phyloP scores from a whole-genome alignment of 2,113 vertebrate species.

The Oxyura jamaicensis region DNA sequence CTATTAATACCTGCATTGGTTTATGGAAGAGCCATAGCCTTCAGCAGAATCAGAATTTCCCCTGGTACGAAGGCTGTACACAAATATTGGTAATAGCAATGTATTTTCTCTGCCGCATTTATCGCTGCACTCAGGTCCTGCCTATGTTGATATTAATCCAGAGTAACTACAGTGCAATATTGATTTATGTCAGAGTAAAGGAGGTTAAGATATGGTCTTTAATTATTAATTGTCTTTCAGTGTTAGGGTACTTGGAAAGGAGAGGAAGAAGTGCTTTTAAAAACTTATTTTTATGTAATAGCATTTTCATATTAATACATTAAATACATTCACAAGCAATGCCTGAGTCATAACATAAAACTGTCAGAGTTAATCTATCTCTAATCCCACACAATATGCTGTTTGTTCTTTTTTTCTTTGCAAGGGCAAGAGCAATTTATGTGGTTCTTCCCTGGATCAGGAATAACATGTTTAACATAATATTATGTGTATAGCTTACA shows the following conservation, averaged over 20 bases:
- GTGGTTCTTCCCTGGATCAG: conserved; percentile 61
- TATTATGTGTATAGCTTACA: conserved; percentile 51
- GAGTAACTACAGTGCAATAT: conserved; percentile 25
- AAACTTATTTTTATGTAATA: conserved; percentile 58
- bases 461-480: conserved; percentile 64
- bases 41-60: neutral
- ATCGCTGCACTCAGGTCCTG: neutral
- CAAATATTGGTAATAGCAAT: neutral
- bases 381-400: conserved; percentile 40
- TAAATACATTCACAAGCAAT: conserved; percentile 47
- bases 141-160: neutral
- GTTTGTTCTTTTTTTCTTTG: conserved; percentile 54
- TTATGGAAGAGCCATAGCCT: neutral
- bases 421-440: conserved; percentile 23
- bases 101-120: neutral
- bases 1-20: neutral
- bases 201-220: conserved; percentile 24
- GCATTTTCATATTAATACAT: conserved; percentile 40
- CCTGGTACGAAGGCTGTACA: neutral
- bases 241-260: neutral
- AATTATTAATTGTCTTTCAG: conserved; percentile 53
- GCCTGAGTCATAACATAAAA: conserved; percentile 58
- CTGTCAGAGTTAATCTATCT: conserved; percentile 53
- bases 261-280: conserved; percentile 35
- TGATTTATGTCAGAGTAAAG: conserved; percentile 35